These are phyloP conservation scores for Ammospiza nelsoni DNA, from an alignment of 2,113 vertebrate species.

Conservation along the genomic window DNA sequence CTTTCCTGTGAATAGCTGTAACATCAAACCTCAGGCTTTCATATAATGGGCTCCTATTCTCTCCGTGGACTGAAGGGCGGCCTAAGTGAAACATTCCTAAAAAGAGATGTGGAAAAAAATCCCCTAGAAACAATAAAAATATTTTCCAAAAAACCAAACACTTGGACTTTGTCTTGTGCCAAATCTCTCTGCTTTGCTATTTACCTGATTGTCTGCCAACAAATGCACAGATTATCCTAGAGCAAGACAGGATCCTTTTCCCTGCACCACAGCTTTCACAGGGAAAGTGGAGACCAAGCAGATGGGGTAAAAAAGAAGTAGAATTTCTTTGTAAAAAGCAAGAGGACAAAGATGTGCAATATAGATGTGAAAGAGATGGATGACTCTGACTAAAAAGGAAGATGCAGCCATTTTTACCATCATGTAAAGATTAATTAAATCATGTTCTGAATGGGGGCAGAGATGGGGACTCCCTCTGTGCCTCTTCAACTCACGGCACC, in stretches of 20 bases:
- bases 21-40: conserved; percentile 35
- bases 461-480: background rate
- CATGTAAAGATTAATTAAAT: background rate
- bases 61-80: background rate
- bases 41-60: background rate
- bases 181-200: background rate
- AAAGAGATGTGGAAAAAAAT: background rate
- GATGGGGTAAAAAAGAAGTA: background rate
- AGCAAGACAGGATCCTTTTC: background rate
- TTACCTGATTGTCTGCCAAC: conserved; percentile 13
- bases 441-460: background rate
- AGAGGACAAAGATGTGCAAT: background rate
- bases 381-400: background rate
- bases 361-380: background rate
- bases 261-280: background rate
- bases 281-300: background rate
- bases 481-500: background rate
- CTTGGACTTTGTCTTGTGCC: background rate
- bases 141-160: background rate
- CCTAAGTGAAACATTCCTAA: conserved; percentile 21
- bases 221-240: background rate
- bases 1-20: conserved; percentile 22
- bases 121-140: conserved; percentile 6
- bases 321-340: background rate
- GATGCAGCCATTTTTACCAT: background rate